These are phyloP conservation scores for Calcarius ornatus DNA, from an alignment of 2,113 vertebrate genomes.

Conservation along the genomic window DNA sequence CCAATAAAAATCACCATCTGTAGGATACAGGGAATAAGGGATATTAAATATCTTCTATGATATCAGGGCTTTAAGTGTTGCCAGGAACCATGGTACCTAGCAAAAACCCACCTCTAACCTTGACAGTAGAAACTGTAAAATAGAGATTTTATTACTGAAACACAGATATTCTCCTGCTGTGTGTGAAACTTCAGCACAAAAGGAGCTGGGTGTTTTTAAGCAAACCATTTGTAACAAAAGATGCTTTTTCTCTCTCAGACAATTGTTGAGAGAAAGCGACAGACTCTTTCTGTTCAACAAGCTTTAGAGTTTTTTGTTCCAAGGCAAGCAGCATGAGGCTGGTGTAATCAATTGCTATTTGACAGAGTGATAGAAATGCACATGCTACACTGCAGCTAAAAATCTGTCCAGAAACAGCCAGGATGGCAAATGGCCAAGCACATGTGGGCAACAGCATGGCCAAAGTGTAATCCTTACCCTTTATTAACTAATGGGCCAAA, in stretches of 20 bases:
- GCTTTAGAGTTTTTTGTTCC: background rate
- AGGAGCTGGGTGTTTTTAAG: slow-evolving; percentile 15
- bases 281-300: background rate
- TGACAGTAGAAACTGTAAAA: background rate
- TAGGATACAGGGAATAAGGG: background rate
- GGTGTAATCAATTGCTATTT: background rate
- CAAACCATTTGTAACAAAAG: slow-evolving; percentile 39
- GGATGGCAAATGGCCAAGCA: background rate
- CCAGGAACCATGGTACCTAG: background rate
- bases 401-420: background rate
- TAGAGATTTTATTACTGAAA: background rate
- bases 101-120: background rate
- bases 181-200: background rate
- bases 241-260: background rate
- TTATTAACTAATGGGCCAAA: background rate
- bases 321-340: background rate
- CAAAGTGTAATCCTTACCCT: background rate
- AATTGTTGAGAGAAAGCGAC: background rate
- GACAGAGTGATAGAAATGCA: background rate
- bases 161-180: background rate
- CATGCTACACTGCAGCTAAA: background rate
- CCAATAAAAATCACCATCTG: background rate
- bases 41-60: background rate
- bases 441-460: fast-evolving
- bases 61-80: background rate